These are phyloP conservation scores for Betta splendens DNA, from an alignment of 2,797 vertebrate species.

Conservation along the genomic window DNA sequence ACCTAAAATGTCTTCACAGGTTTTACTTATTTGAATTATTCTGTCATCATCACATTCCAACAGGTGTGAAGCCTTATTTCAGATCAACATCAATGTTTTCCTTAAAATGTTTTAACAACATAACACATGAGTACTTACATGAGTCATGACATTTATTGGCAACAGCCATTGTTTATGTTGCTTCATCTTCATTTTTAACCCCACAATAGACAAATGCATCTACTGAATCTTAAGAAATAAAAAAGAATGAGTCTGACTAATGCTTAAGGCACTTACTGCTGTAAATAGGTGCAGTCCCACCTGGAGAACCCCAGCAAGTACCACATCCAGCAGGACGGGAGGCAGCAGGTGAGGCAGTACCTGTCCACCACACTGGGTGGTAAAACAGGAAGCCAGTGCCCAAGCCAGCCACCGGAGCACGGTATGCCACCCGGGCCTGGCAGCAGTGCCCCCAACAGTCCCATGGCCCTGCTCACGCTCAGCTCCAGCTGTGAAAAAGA, in stretches of 20 bases:
- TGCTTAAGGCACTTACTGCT: too few species aligned
- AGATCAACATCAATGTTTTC: neutral
- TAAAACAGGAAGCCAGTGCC: slow-evolving; percentile 90
- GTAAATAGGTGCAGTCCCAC: slow-evolving; percentile 95
- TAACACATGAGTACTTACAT: neutral
- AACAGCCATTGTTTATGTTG: neutral
- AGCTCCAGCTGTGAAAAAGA: slow-evolving; percentile 98
- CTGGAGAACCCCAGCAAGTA: slow-evolving; percentile 95
- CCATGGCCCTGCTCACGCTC: slow-evolving; percentile 97
- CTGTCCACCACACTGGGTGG: slow-evolving; percentile 92
- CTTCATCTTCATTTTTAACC: neutral
- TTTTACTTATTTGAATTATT: slow-evolving; percentile 1
- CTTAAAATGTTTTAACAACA: neutral
- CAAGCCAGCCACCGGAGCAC: slow-evolving; percentile 93
- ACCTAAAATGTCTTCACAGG: neutral
- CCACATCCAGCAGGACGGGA: slow-evolving; percentile 95
- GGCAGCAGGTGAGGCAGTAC: slow-evolving; percentile 98
- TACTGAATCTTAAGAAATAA: too few species aligned
- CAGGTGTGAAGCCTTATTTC: neutral
- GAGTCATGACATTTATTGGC: neutral
- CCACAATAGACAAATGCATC: neutral
- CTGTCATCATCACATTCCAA: neutral
- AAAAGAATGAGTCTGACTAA: too few species aligned
- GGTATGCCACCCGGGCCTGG: slow-evolving; percentile 93
- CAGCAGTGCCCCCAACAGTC: slow-evolving; percentile 97